Evolutionary conservation across 2,797 vertebrate species (phyloP), one percentile per base, ranked within the genome.

Genomic region (Clamator glandarius): DNA sequence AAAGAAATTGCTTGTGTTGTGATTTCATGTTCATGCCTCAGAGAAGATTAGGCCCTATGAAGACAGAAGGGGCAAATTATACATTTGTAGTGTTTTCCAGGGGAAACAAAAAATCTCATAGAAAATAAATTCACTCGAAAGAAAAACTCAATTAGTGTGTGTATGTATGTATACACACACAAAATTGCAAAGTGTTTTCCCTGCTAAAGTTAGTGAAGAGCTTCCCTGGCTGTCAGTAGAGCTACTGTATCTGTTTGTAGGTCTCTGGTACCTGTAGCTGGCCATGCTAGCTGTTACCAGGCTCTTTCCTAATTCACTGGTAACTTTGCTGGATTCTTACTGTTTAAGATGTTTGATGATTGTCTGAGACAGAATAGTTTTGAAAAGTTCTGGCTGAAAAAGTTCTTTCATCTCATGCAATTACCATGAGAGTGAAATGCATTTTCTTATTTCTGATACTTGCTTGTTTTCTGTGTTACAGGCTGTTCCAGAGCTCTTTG

Each of bases 351-450:
- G 50, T 79, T 87, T 84, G 74, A 74, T 81, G 64, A 58, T 92
- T 95, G 54, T 87, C 64, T 93, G 2, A 0, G 61, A 68, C 61
- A 80, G 57, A 93, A 25, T 6, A 74, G 28, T 95, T 92, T 44
- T 52, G 36, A 26, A 75, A 95, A 89, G 58, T 80, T 91, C 62
- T 4, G 1, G 26, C 87, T 92, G 79, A 87, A 95, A 18, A 24
- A 62, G 57, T 89, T 96, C 84, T 95, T 94, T 95, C 67, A 93
- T 95, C 93, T 94, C 54, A 1, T 31, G 66, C 89, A 87, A 95
- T 95, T 91, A 95, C 44, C 48, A 51, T 36, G 68, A 85, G 89
- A 62, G 80, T 74, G 36, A 81, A 87, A 87, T 59, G 73, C 90
- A 72, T 87, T 95, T 96, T 87, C 87, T 90, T 81, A 18, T 95